phyloP scores from a whole-genome alignment of 2,888 invertebrate genomes.

The Zygogramma bicolorata region DNA sequence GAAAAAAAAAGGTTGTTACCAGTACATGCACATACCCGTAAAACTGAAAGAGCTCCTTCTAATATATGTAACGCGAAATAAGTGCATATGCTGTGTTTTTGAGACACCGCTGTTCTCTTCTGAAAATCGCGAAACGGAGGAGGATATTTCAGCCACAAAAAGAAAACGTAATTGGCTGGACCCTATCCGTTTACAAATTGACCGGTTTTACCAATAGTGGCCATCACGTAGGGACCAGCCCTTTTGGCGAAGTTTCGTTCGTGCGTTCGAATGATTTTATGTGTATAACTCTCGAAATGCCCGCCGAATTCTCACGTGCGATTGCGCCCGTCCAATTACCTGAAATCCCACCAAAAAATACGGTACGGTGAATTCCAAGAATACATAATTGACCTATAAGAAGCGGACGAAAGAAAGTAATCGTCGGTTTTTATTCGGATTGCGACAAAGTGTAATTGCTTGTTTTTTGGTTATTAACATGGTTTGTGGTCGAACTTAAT shows the following conservation, averaged over 20 bases:
- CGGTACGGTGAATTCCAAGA: constrained; percentile 29
- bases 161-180: constrained; percentile 44
- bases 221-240: constrained; percentile 35
- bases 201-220: constrained; percentile 55
- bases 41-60: too few relatives aligned
- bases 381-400: constrained; percentile 40
- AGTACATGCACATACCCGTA: too few relatives aligned
- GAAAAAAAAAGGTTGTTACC: too few relatives aligned
- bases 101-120: not conserved
- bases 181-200: constrained; percentile 56
- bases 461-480: constrained; percentile 32
- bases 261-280: constrained; percentile 47
- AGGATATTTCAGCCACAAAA: not conserved
- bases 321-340: constrained; percentile 43
- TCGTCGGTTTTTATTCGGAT: constrained; percentile 35
- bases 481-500: constrained; percentile 21
- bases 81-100: not conserved
- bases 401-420: constrained; percentile 35
- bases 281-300: constrained; percentile 48
- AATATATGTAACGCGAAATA: too few relatives aligned
- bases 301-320: constrained; percentile 49
- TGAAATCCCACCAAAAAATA: constrained; percentile 40
- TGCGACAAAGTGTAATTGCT: constrained; percentile 34
- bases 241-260: constrained; percentile 44
- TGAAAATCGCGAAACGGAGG: constrained; percentile 8